Evolutionary conservation across 2,888 invertebrate genomes (phyloP), one percentile per base, ranked within the genome.

Genomic region (Phengaris alcon): DNA sequence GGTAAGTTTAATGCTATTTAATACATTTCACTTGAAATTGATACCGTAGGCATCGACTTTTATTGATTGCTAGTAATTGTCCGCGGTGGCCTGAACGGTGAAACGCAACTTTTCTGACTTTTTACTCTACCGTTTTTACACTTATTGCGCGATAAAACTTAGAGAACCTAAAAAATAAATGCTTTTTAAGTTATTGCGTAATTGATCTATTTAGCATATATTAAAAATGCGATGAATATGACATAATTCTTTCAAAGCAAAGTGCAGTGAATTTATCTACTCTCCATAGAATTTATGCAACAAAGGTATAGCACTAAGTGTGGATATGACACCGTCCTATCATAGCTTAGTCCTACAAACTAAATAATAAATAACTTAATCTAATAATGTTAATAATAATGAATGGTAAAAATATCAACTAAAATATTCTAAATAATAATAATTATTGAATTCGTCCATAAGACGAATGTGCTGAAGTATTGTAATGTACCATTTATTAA

Each of bases 11-110:
- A 75, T 78, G 77, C 77, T 74, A 22, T 35, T 54, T 46, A 48
- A n/a, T 22, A 57, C 10, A 59, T 57, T n/a, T 57, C 13, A 69
- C 9, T 22, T 57, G 0, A 9, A 22, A 13, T 6, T 8, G 46
- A 57, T 81, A 77, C 82, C 81, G 83, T 85, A 86, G 6, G 12
- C 35, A 22, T 64, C 15, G 10, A 64, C 12, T 88, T 84, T 85
- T 89, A 90, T 88, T 87, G 88, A 89, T 89, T 88, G 86, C 87
- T 87, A 86, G 85, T 87, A 85, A 84, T 83, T 82, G 80, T 82
- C 82, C 84, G 84, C 85, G 88, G 86, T 87, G 87, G 88, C 83
- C 86, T 81, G 76, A 77, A 83, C 81, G 22, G 22, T 22, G 22
- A 22, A 22, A 22, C 77, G 79, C 80, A 82, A 80, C 81, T 81